phyloP scores from a whole-genome alignment of 1,140 invertebrate species.

The Cotesia typhae region DNA sequence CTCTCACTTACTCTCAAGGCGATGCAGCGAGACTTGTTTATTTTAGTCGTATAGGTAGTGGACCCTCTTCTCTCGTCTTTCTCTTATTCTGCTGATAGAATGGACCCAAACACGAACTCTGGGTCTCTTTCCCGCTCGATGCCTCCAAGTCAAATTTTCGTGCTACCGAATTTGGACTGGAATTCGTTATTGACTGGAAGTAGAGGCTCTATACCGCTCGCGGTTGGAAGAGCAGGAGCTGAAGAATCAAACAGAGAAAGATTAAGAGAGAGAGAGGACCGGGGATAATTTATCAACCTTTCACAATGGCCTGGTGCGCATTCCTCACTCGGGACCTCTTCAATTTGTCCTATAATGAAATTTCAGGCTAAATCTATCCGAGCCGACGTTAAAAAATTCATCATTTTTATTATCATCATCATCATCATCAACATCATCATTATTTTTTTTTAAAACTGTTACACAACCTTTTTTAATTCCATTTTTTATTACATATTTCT shows the following conservation, averaged over 20 bases:
- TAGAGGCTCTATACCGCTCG: neutral
- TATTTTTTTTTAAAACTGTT: neutral
- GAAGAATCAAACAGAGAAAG: neutral
- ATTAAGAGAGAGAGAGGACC: no score
- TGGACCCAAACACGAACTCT: neutral
- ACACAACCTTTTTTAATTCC: no score
- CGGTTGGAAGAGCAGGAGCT: neutral
- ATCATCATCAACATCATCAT: neutral
- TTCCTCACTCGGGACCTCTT: conserved; percentile 26
- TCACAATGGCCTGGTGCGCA: conserved; percentile 18
- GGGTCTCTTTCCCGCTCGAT: conserved; percentile 13
- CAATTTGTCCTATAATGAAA: conserved; percentile 28
- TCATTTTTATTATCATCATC: conserved; percentile 6
- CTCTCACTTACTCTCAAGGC: neutral
- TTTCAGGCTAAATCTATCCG: conserved; percentile 16
- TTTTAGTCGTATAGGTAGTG: neutral
- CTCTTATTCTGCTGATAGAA: no score
- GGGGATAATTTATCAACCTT: conserved; percentile 21
- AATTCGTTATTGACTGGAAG: conserved; percentile 42
- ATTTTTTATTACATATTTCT: no score
- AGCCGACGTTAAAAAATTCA: conserved; percentile 9
- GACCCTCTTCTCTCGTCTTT: no score
- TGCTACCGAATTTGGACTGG: conserved; percentile 50
- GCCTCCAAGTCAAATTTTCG: conserved; percentile 50
- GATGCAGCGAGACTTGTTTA: no score